These are phyloP conservation scores for Drosophila peninsularis DNA, from an alignment of 2,888 invertebrate species.

Conservation along the genomic window DNA sequence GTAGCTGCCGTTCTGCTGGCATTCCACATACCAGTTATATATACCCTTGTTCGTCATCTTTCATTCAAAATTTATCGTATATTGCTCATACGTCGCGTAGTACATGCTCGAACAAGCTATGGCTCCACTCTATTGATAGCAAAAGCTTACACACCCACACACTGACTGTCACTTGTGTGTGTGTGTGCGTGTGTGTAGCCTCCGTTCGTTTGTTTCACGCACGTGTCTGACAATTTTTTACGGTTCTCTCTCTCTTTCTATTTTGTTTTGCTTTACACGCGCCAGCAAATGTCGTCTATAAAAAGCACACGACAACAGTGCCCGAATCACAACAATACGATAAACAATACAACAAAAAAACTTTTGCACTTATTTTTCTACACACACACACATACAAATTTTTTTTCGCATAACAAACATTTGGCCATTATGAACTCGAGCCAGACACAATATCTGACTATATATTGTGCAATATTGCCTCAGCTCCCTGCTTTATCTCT, in stretches of 20 bases:
- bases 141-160: conserved; percentile 15
- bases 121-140: conserved; percentile 22
- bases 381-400: background rate
- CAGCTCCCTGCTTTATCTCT: background rate
- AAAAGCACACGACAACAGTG: conserved; percentile 51
- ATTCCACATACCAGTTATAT: conserved; percentile 18
- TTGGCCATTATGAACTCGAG: conserved; percentile 50
- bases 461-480: conserved; percentile 40
- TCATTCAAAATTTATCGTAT: conserved; percentile 39
- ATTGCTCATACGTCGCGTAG: conserved; percentile 39
- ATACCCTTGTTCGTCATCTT: conserved; percentile 29
- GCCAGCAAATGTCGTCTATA: conserved; percentile 67
- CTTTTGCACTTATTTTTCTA: conserved; percentile 56
- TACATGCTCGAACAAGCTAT: conserved; percentile 1
- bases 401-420: conserved; percentile 26
- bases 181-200: background rate
- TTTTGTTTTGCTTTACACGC: conserved; percentile 54
- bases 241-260: conserved; percentile 16
- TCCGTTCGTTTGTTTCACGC: conserved; percentile 47
- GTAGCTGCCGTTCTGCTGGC: conserved; percentile 21
- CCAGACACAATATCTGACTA: conserved; percentile 44
- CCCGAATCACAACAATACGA: conserved; percentile 52
- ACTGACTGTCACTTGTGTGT: too few relatives aligned
- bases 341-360: conserved; percentile 40
- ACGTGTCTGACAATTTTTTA: conserved; percentile 74